Conservation (phyloP, 2,113 vertebrate genomes). For the Columbina picui region DNA sequence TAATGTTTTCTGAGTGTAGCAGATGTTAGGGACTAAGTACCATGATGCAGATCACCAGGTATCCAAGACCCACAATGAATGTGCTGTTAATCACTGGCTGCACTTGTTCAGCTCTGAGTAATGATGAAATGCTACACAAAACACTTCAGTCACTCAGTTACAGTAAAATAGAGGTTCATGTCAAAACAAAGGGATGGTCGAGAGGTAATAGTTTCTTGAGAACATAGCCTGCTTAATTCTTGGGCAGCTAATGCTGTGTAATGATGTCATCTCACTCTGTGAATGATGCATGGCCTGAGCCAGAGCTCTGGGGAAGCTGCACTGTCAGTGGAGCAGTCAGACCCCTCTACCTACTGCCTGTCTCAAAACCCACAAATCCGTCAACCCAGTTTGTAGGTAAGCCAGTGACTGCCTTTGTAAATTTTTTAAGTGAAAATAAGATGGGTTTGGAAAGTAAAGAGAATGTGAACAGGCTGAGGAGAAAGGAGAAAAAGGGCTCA, state of each 20-base stretch:
- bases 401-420: background rate
- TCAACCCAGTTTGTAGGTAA: background rate
- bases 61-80: background rate
- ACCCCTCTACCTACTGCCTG: accelerated
- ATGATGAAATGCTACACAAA: background rate
- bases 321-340: background rate
- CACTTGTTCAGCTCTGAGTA: background rate
- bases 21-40: background rate
- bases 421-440: background rate
- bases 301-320: background rate
- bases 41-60: background rate
- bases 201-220: background rate
- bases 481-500: background rate
- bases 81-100: background rate
- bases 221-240: background rate
- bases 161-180: background rate
- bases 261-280: background rate
- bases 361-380: background rate
- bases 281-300: accelerated
- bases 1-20: background rate
- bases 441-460: background rate
- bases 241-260: background rate
- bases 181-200: background rate
- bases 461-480: background rate
- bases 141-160: background rate